Evolutionary conservation across 2,113 vertebrate species (phyloP).

Genomic region (Pseudorhombus dupliciocellatus): DNA sequence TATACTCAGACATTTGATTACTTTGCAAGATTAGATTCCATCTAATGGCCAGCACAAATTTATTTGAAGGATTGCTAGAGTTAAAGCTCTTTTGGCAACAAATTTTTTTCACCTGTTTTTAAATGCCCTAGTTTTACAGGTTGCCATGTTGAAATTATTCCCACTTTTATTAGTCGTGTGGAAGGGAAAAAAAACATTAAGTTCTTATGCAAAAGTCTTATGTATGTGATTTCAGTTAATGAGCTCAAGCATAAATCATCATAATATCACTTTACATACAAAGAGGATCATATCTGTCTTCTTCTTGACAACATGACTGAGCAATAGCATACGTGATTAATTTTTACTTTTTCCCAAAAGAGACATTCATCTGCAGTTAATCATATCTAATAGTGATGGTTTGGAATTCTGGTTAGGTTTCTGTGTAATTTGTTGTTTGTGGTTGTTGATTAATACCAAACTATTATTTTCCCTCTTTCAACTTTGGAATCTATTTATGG

Average conservation of each 20-base stretch:
- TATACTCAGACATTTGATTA: slow-evolving; percentile 10
- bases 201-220: too few relatives aligned
- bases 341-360: slow-evolving; percentile 6
- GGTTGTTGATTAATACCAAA: slow-evolving; percentile 13
- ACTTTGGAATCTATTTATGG: slow-evolving; percentile 8
- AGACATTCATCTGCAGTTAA: slow-evolving; percentile 4
- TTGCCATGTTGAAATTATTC: not conserved
- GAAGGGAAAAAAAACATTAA: not conserved
- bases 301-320: slow-evolving; percentile 43
- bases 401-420: slow-evolving; percentile 11
- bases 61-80: not conserved
- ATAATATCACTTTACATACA: not conserved
- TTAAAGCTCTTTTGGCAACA: not conserved
- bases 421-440: slow-evolving; percentile 5
- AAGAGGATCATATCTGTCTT: slow-evolving; percentile 3
- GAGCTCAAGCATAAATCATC: not conserved
- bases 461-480: not conserved
- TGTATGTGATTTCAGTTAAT: not conserved
- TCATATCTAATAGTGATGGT: not conserved
- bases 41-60: not conserved
- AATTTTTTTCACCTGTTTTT: not conserved
- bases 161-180: not conserved
- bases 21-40: not conserved
- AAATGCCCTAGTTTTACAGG: too few relatives aligned
- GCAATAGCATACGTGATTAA: slow-evolving; percentile 7